Percentiles rank a stretch among this genome's conserved stretches.
These are phyloP conservation scores for Anguilla obscura DNA, from an alignment of 2,797 vertebrate genomes.

Conservation along the genomic window DNA sequence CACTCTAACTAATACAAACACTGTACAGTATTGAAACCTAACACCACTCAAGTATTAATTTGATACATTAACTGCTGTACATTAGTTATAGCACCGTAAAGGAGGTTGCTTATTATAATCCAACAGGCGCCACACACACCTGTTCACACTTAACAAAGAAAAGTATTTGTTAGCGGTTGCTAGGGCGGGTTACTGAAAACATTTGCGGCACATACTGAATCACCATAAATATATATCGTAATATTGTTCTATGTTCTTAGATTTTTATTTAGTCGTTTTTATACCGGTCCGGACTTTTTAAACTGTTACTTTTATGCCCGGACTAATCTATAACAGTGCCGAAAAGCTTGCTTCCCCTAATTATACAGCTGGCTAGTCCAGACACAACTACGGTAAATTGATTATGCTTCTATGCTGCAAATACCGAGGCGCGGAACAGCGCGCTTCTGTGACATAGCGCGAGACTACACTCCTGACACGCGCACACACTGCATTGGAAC, in stretches of 20 bases:
- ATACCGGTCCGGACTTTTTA: not conserved
- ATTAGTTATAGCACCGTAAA: not conserved
- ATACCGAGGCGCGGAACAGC: not conserved
- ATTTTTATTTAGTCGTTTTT: conserved; percentile 2
- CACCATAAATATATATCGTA: not conserved
- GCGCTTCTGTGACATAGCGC: not conserved
- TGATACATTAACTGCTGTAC: not conserved
- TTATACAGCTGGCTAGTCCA: not conserved
- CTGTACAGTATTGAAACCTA: not conserved
- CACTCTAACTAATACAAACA: not conserved
- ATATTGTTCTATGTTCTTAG: not conserved
- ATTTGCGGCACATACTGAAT: not conserved
- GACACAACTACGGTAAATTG: not conserved
- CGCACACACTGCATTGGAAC: not conserved
- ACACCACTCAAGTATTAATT: not conserved
- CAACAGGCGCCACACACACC: conserved; percentile 29
- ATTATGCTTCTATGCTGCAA: not conserved
- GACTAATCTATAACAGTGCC: not conserved
- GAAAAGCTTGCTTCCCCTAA: not conserved
- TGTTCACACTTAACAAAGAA: conserved; percentile 21
- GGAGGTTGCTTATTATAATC: not conserved
- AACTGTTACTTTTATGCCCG: not conserved
- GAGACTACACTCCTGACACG: not conserved
- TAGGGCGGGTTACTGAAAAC: not conserved
- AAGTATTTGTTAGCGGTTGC: not conserved